These are phyloP conservation scores for Tapirus terrestris DNA, from an alignment of 2,113 vertebrate genomes.

Conservation along the genomic window DNA sequence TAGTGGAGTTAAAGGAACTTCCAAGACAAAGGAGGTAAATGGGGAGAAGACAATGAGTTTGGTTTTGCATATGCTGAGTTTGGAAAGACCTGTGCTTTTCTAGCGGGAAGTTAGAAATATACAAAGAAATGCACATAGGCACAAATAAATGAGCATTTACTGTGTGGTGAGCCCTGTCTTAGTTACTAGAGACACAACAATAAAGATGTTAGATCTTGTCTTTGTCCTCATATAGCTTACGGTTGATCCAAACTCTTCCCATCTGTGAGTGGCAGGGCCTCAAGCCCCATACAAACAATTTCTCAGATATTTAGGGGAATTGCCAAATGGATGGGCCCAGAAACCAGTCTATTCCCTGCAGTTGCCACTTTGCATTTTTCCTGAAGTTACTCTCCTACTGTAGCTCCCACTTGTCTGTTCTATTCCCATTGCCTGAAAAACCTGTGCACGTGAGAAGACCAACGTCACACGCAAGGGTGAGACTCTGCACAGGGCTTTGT, in stretches of 20 bases:
- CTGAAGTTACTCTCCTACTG: rapidly evolving
- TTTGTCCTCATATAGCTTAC: neutral
- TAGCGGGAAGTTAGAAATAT: neutral
- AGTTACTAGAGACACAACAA: neutral
- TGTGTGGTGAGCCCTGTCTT: neutral
- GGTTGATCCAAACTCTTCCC: neutral
- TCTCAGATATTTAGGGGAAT: neutral
- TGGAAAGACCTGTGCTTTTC: neutral
- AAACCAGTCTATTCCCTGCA: no score
- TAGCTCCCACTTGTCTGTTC: no score
- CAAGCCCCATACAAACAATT: neutral
- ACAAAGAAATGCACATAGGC: neutral
- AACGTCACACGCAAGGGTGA: rapidly evolving
- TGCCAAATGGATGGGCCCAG: neutral
- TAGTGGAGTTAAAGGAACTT: neutral
- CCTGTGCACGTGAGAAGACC: no score
- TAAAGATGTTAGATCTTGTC: no score
- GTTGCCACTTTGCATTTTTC: neutral
- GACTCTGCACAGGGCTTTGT: neutral
- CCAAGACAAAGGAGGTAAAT: neutral
- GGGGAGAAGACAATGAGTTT: neutral
- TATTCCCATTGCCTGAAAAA: neutral
- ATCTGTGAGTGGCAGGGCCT: neutral
- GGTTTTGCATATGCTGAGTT: no score
- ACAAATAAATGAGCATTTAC: neutral